Base-by-base conservation (phyloP, 2,113 vertebrate genomes). In the Corapipo altera region DNA sequence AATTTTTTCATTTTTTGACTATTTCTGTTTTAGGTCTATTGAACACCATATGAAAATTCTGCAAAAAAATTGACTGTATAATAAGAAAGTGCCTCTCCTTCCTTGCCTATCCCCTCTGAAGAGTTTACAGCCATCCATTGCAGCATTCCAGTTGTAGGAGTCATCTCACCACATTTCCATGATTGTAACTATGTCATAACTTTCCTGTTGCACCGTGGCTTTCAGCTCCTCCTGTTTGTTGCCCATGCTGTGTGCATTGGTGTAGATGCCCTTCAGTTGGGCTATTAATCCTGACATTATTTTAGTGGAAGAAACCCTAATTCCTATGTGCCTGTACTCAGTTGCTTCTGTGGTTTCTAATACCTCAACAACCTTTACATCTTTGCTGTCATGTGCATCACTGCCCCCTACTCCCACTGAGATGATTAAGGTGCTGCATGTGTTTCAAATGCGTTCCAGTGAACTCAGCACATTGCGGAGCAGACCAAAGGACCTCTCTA, bases 291-390 rank as follows among this genome's bases (percentile, higher is more conserved):
- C 58, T 61, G n/a, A 26, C n/a, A 61, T 35, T 23, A 15, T 26
- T 59, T 59, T 61, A 37, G 22, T 24, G 19, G 15, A 24, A 61
- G 58, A 61, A 61, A n/a, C 58, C 15, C n/a, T 7, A 37, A 26
- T 37, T 61, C n/a, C n/a, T 61, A 26, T 17, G 9, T 26, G 14
- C 24, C n/a, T 11, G 5, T n/a, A 71, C n/a, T 62, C 12, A 46
- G n/a, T 15, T 24, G 15, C 23, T 78, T 77, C 26, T 1, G 1
- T 44, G 39, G 22, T 70, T 69, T 59, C 54, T 59, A 43, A 69
- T 0, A 1, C 14, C 43, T 30, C 1, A 1, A 64, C 33, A 49
- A 55, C 19, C 7, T 30, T 55, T 55, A 26, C 3, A 1, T 49
- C 16, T 64, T 65, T 57, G 43, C 35, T 57, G 21, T 26, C 3